phyloP scores from a whole-genome alignment of 2,113 vertebrate genomes.

The Garra rufa region DNA sequence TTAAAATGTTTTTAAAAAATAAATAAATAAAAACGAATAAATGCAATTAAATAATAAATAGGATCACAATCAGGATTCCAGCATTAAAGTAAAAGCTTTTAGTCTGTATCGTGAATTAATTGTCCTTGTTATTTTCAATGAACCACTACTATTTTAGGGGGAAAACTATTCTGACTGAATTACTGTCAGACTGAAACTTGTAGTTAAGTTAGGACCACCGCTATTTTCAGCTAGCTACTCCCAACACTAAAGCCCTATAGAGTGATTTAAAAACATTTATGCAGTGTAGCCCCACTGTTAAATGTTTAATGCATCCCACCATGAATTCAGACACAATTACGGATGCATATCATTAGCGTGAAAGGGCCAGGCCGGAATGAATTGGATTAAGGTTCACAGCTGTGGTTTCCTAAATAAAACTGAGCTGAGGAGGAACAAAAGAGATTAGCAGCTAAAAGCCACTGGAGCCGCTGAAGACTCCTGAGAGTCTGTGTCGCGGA shows the following conservation, averaged over 20 bases:
- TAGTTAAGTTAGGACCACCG: not conserved
- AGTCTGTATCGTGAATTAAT: not conserved
- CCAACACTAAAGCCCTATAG: not conserved
- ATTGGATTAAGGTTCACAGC: slow-evolving; percentile 53
- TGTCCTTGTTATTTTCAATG: not conserved
- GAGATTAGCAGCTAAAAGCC: slow-evolving; percentile 53
- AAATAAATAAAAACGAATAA: not conserved
- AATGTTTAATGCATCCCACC: slow-evolving; percentile 39
- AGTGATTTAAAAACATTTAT: slow-evolving; percentile 29
- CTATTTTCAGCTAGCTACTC: not conserved
- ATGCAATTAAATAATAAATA: not conserved
- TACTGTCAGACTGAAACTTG: not conserved
- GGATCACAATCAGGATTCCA: not conserved
- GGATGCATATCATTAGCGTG: slow-evolving; percentile 38
- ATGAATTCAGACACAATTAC: slow-evolving; percentile 16
- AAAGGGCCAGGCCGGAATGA: slow-evolving; percentile 16
- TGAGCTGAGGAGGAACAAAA: slow-evolving; percentile 49
- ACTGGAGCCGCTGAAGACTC: slow-evolving; percentile 49
- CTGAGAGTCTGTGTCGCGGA: slow-evolving; percentile 30
- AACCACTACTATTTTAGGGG: not conserved
- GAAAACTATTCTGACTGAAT: not conserved
- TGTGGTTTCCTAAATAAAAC: slow-evolving; percentile 49
- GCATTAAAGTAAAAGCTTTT: not conserved
- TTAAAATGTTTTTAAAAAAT: not conserved
- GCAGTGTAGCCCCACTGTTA: not conserved